Conservation (phyloP, 2,113 vertebrate genomes). For the Clupea harengus region DNA sequence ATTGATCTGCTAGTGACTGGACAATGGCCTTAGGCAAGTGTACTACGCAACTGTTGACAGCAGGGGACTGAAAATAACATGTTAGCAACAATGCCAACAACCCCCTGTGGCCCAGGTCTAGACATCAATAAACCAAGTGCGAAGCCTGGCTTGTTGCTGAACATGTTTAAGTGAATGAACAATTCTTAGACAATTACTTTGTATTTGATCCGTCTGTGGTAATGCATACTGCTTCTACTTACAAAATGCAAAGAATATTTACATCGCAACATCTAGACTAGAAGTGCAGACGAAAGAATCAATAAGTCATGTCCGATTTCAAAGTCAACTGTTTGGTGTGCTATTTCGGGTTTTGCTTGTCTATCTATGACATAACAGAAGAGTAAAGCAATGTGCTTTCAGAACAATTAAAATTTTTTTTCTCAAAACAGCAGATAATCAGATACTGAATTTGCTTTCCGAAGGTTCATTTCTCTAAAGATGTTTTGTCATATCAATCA, state of each 20-base stretch:
- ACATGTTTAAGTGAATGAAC: neutral
- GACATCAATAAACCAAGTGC: constrained; percentile 13
- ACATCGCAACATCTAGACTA: neutral
- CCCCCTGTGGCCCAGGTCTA: constrained; percentile 57
- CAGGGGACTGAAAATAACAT: constrained; percentile 55
- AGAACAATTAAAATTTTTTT: neutral
- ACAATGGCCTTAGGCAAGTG: constrained; percentile 67
- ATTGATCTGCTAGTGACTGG: constrained; percentile 74
- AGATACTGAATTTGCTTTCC: neutral
- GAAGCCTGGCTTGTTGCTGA: neutral
- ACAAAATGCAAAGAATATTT: neutral
- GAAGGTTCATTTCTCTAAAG: neutral
- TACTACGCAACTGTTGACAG: constrained; percentile 69
- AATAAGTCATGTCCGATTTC: constrained; percentile 75
- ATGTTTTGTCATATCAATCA: neutral
- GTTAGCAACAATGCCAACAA: constrained; percentile 53
- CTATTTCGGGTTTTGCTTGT: constrained; percentile 37
- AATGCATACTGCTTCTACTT: neutral
- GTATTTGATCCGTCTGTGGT: neutral
- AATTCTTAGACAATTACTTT: neutral
- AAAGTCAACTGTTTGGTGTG: constrained; percentile 61
- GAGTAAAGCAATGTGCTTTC: neutral
- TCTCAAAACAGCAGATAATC: neutral
- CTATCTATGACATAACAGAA: constrained; percentile 24
- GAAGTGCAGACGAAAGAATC: constrained; percentile 55